Evolutionary conservation across 2,888 invertebrate genomes (phyloP).

Genomic region (Frankliniella fusca): DNA sequence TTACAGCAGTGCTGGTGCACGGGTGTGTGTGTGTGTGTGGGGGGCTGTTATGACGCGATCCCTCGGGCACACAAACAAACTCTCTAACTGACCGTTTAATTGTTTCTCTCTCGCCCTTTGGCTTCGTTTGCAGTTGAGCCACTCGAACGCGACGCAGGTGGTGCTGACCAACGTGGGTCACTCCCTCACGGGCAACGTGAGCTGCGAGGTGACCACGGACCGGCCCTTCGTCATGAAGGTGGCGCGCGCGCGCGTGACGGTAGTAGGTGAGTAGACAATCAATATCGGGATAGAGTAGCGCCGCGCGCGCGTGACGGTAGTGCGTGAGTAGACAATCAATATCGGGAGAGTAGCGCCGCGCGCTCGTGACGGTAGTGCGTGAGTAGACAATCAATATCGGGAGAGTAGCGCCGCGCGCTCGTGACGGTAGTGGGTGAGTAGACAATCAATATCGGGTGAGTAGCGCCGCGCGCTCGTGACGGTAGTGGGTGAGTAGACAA

Average conservation of each 20-base stretch:
- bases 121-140: constrained; percentile 59
- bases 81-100: neutral
- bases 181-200: constrained; percentile 43
- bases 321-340: constrained; percentile 73
- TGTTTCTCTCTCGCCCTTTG: constrained; percentile 22
- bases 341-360: no score
- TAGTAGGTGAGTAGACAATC: constrained; percentile 73
- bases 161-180: constrained; percentile 42
- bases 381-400: no score
- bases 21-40: no score
- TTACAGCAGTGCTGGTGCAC: no score
- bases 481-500: no score
- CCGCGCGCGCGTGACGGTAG: constrained; percentile 60
- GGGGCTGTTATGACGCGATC: no score
- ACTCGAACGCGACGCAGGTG: constrained; percentile 45
- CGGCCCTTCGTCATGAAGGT: constrained; percentile 43
- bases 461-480: no score
- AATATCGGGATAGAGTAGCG: no score
- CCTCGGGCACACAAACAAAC: no score
- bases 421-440: no score
- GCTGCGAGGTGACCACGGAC: constrained; percentile 45
- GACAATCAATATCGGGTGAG: no score
- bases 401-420: constrained; percentile 45
- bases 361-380: constrained; percentile 70
- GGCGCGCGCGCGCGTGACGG: constrained; percentile 55